Evolutionary conservation across 1,140 invertebrate species (phyloP).

Genomic region (Melitaea cinxia): DNA sequence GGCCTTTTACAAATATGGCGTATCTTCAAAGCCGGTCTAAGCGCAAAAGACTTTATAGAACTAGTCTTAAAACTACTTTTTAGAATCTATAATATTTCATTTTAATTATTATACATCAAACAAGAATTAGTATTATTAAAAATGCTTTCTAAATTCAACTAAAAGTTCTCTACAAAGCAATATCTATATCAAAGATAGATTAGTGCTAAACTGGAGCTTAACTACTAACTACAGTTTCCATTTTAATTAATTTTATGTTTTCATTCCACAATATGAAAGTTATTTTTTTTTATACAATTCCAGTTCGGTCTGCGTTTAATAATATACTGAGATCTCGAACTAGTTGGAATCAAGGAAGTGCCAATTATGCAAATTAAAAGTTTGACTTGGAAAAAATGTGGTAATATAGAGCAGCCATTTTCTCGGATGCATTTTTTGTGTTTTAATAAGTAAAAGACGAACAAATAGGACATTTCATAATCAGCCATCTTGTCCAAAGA

Average conservation of each 20-base stretch:
- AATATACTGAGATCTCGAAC: constrained; percentile 6
- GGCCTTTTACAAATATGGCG: too few species aligned
- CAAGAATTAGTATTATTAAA: too few species aligned
- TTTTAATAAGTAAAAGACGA: not conserved
- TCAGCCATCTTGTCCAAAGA: too few species aligned
- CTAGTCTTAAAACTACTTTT: too few species aligned
- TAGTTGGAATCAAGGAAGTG: constrained; percentile 8
- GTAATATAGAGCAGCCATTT: not conserved
- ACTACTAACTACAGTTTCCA: constrained; percentile 3
- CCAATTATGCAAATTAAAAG: constrained; percentile 23
- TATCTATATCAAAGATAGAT: not conserved
- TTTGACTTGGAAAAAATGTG: not conserved
- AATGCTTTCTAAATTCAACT: not conserved
- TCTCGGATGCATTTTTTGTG: not conserved
- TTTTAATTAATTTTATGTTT: constrained; percentile 9
- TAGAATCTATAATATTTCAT: too few species aligned
- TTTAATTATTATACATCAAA: too few species aligned
- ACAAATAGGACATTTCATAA: not conserved
- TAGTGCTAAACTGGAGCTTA: not conserved
- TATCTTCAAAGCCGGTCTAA: too few species aligned
- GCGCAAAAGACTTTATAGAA: too few species aligned
- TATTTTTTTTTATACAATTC: constrained; percentile 1
- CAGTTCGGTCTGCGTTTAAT: constrained; percentile 3
- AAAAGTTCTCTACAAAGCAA: not conserved
- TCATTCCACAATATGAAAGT: constrained; percentile 9